phyloP scores from a whole-genome alignment of 2,888 invertebrate genomes.

The Periphyllus acericola region DNA sequence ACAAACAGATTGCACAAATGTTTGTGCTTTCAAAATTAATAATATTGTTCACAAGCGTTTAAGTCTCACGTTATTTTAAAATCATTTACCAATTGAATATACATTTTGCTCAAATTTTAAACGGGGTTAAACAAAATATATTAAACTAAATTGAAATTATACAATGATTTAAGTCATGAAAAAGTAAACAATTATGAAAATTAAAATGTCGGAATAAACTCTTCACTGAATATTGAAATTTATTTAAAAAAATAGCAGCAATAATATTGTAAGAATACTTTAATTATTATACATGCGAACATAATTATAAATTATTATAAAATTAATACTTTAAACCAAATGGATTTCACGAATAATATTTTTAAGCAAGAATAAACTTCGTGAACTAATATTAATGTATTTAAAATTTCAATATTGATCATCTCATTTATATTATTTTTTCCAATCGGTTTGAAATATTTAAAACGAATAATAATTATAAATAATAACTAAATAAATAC shows the following conservation, averaged over 20 bases:
- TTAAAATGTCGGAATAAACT: too few species aligned
- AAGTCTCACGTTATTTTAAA: slow-evolving; percentile 22
- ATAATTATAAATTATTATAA: too few species aligned
- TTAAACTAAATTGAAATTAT: background rate
- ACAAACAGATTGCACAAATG: background rate
- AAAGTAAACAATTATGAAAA: too few species aligned
- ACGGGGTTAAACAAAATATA: background rate
- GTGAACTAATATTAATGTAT: background rate
- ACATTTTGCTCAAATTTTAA: background rate
- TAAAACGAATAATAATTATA: background rate
- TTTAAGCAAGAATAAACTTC: background rate
- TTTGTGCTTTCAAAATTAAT: background rate
- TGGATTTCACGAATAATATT: background rate
- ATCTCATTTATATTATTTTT: background rate
- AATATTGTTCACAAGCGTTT: slow-evolving; percentile 28
- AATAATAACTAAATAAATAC: too few species aligned
- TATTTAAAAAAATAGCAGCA: too few species aligned
- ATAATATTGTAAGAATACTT: too few species aligned
- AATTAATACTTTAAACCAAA: background rate
- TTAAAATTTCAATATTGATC: background rate
- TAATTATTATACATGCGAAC: too few species aligned
- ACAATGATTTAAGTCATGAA: background rate
- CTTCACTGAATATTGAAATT: too few species aligned
- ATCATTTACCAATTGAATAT: background rate
- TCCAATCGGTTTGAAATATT: background rate